These are phyloP conservation scores for Gobius niger DNA, from an alignment of 2,113 vertebrate genomes.

Conservation along the genomic window DNA sequence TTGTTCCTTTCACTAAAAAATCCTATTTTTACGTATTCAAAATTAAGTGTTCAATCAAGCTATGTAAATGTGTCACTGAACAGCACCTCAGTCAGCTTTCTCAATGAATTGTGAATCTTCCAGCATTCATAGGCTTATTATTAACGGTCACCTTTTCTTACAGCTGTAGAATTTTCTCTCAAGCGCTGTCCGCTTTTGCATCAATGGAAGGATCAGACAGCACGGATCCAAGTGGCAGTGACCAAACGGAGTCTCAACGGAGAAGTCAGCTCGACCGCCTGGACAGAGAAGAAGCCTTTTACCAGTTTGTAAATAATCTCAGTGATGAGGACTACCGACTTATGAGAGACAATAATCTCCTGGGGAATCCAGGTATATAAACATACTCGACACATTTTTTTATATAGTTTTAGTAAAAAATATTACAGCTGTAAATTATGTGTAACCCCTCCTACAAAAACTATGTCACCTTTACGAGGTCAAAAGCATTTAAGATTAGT, in stretches of 20 bases:
- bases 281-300: conserved; percentile 95
- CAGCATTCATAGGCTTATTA: not conserved
- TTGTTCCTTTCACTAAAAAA: too few relatives aligned
- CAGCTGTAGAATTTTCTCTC: conserved; percentile 49
- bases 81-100: not conserved
- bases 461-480: too few relatives aligned
- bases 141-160: not conserved
- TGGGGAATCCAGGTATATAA: conserved; percentile 91
- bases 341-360: conserved; percentile 98
- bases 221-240: conserved; percentile 84
- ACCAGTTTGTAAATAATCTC: conserved; percentile 98
- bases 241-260: conserved; percentile 91
- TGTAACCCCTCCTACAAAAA: too few relatives aligned
- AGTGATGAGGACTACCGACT: conserved; percentile 97
- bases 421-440: too few relatives aligned
- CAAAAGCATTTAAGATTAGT: not conserved
- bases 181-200: conserved; percentile 49
- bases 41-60: too few relatives aligned
- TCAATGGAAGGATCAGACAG: conserved; percentile 94
- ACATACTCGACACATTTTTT: not conserved
- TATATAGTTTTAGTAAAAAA: too few relatives aligned
- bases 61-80: too few relatives aligned
- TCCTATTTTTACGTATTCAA: too few relatives aligned
- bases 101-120: not conserved
- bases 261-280: conserved; percentile 91